Evolutionary conservation across 2,113 vertebrate species (phyloP).

Genomic region (Pseudorasbora parva): DNA sequence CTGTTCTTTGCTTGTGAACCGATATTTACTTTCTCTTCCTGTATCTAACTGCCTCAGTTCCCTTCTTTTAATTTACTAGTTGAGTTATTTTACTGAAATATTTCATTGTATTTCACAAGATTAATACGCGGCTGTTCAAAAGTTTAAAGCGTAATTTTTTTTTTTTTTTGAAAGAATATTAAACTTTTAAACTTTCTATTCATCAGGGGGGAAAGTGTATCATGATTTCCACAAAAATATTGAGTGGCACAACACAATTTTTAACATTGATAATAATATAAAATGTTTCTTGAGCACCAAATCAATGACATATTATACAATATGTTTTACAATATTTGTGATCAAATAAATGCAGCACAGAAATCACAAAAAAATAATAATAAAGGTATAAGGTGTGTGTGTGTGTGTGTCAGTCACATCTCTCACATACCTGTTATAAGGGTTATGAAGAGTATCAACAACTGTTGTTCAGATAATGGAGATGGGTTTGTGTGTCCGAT

Average conservation of each 20-base stretch:
- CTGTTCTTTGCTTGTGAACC: neutral
- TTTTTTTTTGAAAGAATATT: neutral
- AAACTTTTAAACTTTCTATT: neutral
- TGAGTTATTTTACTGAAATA: too few species aligned
- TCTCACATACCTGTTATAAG: slow-evolving; percentile 1
- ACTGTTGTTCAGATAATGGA: neutral
- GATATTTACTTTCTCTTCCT: neutral
- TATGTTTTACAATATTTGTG: too few species aligned
- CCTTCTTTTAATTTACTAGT: neutral
- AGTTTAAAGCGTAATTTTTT: neutral
- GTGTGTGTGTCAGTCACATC: too few species aligned
- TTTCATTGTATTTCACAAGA: neutral
- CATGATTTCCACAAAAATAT: neutral
- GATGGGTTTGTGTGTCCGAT: neutral
- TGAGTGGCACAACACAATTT: neutral
- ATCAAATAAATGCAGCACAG: too few species aligned
- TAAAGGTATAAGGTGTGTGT: neutral
- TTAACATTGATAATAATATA: neutral
- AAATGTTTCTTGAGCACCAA: neutral
- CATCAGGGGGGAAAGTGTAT: neutral
- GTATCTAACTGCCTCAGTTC: neutral
- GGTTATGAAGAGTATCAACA: slow-evolving; percentile 10
- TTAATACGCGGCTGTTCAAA: neutral
- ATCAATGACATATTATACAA: too few species aligned
- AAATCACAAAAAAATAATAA: neutral